Conservation (phyloP, 2,113 vertebrate genomes). For the Campylomormyrus numenius region DNA sequence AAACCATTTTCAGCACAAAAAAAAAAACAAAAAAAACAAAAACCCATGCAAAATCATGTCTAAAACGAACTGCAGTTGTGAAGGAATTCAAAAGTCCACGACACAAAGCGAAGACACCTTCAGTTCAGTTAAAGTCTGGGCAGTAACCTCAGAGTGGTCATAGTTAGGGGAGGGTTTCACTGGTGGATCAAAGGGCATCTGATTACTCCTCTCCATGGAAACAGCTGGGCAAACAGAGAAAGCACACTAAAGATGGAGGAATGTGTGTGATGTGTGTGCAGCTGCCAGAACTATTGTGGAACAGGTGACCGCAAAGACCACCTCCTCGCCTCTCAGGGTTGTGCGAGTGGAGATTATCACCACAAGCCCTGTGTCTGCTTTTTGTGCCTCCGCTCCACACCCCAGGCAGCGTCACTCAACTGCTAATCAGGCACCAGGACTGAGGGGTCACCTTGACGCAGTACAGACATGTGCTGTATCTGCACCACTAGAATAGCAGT, state of each 20-base stretch:
- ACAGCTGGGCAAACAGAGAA: constrained; percentile 51
- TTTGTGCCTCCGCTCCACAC: neutral
- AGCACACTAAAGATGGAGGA: constrained; percentile 15
- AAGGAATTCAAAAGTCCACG: constrained; percentile 43
- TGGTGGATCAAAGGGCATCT: constrained; percentile 44
- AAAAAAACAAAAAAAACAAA: neutral
- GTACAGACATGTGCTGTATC: constrained; percentile 14
- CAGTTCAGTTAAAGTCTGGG: constrained; percentile 29
- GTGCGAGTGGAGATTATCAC: neutral
- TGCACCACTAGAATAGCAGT: constrained; percentile 16
- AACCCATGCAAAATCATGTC: constrained; percentile 31
- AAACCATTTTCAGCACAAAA: neutral
- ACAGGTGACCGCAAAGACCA: constrained; percentile 23
- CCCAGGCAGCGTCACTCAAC: neutral
- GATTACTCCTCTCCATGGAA: constrained; percentile 49
- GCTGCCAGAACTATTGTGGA: constrained; percentile 43
- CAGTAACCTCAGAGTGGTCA: constrained; percentile 23
- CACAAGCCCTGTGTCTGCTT: neutral
- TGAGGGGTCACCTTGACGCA: constrained; percentile 21
- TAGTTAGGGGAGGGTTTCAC: neutral
- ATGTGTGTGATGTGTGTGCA: constrained; percentile 36
- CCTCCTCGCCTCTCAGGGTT: neutral
- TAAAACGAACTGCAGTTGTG: constrained; percentile 50
- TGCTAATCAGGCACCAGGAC: neutral
- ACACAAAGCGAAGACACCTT: constrained; percentile 47